Percentiles rank a stretch among this genome's conserved stretches.
Conservation (phyloP, 2,113 vertebrate genomes). For the Poecile atricapillus region DNA sequence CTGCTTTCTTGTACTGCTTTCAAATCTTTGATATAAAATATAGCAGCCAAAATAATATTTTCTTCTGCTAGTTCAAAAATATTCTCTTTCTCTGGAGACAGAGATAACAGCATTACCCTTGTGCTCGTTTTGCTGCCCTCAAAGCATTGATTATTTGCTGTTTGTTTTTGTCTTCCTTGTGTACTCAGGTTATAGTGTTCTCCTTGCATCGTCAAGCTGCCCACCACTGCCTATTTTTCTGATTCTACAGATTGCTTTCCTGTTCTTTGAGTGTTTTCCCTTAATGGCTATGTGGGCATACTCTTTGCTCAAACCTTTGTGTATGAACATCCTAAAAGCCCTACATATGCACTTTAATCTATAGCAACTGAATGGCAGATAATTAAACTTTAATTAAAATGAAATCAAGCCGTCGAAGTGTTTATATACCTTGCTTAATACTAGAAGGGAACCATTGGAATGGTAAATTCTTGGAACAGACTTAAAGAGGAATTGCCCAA, state of each 20-base stretch:
- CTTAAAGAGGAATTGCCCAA: neutral
- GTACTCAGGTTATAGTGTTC: neutral
- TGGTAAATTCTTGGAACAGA: neutral
- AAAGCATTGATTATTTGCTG: accelerated
- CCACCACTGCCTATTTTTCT: neutral
- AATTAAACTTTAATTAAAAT: conserved; percentile 21
- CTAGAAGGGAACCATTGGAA: neutral
- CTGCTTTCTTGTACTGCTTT: neutral
- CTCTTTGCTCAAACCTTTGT: neutral
- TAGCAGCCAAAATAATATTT: neutral
- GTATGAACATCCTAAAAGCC: neutral
- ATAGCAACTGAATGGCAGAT: neutral
- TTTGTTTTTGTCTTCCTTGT: neutral
- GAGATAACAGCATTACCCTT: neutral
- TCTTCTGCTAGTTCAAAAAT: neutral
- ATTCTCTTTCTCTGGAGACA: neutral
- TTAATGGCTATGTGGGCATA: neutral
- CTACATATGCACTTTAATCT: neutral
- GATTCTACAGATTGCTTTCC: neutral
- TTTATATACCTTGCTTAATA: neutral
- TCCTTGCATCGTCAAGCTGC: neutral
- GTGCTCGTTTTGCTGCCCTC: neutral
- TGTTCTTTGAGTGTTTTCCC: neutral
- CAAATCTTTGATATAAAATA: neutral
- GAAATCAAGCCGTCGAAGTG: neutral